Base-by-base conservation (phyloP, 2,113 vertebrate species). In the Tretioscincus oriximinensis region DNA sequence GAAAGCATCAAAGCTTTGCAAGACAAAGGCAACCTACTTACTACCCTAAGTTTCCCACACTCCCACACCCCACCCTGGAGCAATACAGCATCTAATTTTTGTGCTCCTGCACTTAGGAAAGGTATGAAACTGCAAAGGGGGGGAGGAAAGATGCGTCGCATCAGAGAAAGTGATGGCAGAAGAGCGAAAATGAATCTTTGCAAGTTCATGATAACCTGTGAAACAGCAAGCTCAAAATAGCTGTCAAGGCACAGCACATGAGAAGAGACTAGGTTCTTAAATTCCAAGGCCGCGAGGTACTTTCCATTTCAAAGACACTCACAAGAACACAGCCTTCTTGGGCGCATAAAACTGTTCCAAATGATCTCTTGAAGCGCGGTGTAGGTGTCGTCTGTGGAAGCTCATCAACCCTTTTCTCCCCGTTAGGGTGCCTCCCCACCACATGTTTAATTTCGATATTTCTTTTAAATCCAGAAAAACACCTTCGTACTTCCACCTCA, bases 171-270 rank as follows among this genome's bases (percentile, higher is more conserved):
- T 51, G 82, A 68, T 79, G 76, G 79, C 71, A 78, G 77, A 73
- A 74, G 70, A 74, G 82, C 18, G 82, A 84, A 84, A 84, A 84
- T 79, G 71, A 84, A 84, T 69, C 77, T 65, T 84, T 67, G 81
- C 74, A 76, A 84, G 77, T 84, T 90, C 70, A 66, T 81, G 81
- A 84, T 81, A 88, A 86, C 80, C 80, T 86, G 81, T 89, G 87
- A 86, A 83, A 81, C 68, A 75, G 1, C 65, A 76, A 78, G 29
- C 69, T 80, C 22, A 82, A 76, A 84, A 82, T 70, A 87, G 76
- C 85, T 89, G 85, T 88, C 86, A 86, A 87, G 81, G 74, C 51
- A 84, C 63, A 70, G 54, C 81, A 79, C 77, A 67, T n/a, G 16
- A 61, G 35, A n/a, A 16, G 35, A 74, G 71, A 68, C 49, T 7